Conservation (phyloP, 2,797 vertebrate genomes). For the Orestias chungarensis region DNA sequence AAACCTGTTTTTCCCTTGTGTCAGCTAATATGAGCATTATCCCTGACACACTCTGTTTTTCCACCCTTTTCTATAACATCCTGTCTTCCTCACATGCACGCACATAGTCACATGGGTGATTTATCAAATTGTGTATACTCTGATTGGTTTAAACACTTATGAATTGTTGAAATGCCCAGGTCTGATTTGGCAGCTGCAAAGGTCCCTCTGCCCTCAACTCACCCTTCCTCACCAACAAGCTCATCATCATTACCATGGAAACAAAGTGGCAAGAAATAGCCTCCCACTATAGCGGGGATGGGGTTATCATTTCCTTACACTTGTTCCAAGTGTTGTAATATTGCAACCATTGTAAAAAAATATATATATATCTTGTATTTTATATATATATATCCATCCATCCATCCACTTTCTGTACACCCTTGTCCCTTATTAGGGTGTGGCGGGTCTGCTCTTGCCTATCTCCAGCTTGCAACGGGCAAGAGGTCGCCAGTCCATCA, state of each 20-base stretch:
- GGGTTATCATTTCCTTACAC: conserved; percentile 29
- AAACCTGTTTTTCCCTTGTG: conserved; percentile 79
- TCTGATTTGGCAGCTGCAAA: conserved; percentile 35
- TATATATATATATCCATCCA: too few species aligned
- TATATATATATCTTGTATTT: too few species aligned
- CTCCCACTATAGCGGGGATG: conserved; percentile 21
- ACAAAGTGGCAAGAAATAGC: conserved; percentile 62
- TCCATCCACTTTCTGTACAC: too few species aligned
- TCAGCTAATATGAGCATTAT: conserved; percentile 85
- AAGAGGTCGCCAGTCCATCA: too few species aligned
- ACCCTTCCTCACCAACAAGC: conserved; percentile 23
- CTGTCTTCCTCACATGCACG: not conserved
- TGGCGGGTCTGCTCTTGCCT: too few species aligned
- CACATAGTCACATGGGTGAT: conserved; percentile 77
- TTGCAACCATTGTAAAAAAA: too few species aligned
- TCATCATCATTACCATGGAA: conserved; percentile 66
- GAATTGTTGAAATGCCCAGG: conserved; percentile 85
- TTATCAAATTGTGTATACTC: conserved; percentile 84
- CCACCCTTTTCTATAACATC: conserved; percentile 42
- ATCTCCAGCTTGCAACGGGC: too few species aligned
- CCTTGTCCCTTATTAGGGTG: too few species aligned
- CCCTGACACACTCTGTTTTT: conserved; percentile 82
- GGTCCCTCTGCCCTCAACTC: not conserved
- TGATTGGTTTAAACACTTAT: conserved; percentile 88
- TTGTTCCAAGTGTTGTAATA: too few species aligned